Percentiles rank a stretch among this genome's conserved stretches.
Evolutionary conservation across 2,797 vertebrate genomes (phyloP).

Genomic region (Amniataba percoides): DNA sequence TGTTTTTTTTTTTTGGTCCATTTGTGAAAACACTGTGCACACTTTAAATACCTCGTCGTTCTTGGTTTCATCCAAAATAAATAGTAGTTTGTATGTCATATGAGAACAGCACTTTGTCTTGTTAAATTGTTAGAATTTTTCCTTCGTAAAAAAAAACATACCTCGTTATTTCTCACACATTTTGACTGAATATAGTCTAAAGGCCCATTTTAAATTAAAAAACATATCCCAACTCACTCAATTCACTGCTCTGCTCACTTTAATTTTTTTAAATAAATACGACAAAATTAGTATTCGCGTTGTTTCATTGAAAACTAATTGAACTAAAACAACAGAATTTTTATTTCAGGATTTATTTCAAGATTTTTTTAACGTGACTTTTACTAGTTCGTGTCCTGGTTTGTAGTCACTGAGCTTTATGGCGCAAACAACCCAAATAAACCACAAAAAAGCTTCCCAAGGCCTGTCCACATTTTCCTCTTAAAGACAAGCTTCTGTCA

Average conservation of each 20-base stretch:
- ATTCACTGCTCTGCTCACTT: neutral
- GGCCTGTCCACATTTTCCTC: constrained; percentile 15
- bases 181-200: constrained; percentile 6
- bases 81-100: constrained; percentile 73
- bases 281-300: neutral
- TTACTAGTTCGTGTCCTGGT: constrained; percentile 26
- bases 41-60: constrained; percentile 81
- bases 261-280: neutral
- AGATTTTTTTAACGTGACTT: neutral
- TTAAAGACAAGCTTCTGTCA: neutral
- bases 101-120: constrained; percentile 13
- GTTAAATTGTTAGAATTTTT: neutral
- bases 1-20: constrained; percentile 46
- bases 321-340: neutral
- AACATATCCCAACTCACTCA: neutral
- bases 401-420: constrained; percentile 44
- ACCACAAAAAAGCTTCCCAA: constrained; percentile 24
- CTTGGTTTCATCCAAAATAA: constrained; percentile 68
- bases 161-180: too few species aligned
- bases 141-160: neutral
- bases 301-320: constrained; percentile 5
- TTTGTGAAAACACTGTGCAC: constrained; percentile 80
- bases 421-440: constrained; percentile 48
- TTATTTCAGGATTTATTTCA: neutral
- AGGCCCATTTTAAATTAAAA: neutral